Conservation (phyloP, 2,113 vertebrate genomes). For the Dipodomys stephensi region DNA sequence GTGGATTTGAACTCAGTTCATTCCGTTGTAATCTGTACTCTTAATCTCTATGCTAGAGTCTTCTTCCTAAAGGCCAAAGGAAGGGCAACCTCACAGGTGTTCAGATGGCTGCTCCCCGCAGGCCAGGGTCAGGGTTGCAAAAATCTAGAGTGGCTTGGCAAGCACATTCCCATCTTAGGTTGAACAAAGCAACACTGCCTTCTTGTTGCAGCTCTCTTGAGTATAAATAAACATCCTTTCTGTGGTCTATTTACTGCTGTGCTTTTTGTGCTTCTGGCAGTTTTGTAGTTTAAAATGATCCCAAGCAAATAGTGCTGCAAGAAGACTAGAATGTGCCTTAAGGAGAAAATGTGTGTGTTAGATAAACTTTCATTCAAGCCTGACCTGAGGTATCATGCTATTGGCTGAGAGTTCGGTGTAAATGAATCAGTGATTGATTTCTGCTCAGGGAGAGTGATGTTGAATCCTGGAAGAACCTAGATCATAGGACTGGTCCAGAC, state of each 20-base stretch:
- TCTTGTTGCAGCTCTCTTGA: background rate
- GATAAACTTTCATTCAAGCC: background rate
- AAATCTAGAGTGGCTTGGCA: background rate
- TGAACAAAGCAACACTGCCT: background rate
- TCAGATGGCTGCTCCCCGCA: background rate
- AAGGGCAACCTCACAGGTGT: background rate
- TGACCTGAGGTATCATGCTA: background rate
- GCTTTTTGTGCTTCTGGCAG: background rate
- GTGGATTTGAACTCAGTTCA: background rate
- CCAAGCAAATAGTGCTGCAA: background rate
- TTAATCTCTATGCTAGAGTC: background rate
- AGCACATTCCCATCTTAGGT: background rate
- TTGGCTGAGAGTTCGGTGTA: background rate
- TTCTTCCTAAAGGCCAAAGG: background rate
- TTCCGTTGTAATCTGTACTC: background rate
- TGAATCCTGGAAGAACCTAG: too few species aligned
- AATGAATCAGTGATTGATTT: background rate
- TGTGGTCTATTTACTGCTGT: background rate
- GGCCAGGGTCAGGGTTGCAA: too few species aligned
- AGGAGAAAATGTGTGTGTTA: background rate
- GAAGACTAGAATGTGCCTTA: background rate
- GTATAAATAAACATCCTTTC: too few species aligned
- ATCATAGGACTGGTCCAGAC: too few species aligned
- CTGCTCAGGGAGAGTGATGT: too few species aligned
- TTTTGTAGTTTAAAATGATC: conserved; percentile 2